Evolutionary conservation across 2,113 vertebrate genomes (phyloP).

Genomic region (Cyanocitta stelleri): DNA sequence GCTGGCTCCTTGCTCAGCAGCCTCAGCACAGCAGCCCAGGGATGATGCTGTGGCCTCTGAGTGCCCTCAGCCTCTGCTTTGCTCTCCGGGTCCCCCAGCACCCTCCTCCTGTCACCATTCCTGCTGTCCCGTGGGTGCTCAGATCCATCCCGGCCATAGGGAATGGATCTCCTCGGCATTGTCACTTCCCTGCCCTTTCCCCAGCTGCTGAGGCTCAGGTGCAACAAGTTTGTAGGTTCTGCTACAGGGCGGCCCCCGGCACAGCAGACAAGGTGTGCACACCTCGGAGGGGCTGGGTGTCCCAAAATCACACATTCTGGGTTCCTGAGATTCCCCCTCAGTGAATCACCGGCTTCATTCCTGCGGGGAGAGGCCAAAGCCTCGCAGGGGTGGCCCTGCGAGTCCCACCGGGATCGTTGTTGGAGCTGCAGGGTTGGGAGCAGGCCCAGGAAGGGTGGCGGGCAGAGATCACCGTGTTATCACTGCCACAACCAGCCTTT

Average conservation of each 20-base stretch:
- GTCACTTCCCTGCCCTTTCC: background rate
- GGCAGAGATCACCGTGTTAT: background rate
- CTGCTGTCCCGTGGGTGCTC: background rate
- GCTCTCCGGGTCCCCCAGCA: accelerated
- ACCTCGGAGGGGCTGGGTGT: background rate
- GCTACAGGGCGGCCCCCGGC: background rate
- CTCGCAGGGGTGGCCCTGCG: accelerated
- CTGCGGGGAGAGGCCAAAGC: background rate
- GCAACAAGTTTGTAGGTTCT: background rate
- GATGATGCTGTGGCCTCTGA: background rate
- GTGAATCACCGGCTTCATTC: background rate
- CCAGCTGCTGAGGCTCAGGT: background rate
- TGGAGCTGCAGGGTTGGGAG: background rate
- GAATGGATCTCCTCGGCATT: accelerated
- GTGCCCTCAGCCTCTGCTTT: background rate
- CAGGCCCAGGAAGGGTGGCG: background rate
- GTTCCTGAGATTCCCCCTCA: background rate
- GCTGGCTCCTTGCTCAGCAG: background rate
- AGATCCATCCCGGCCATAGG: background rate
- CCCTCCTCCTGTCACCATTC: background rate
- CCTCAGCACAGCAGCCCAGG: background rate
- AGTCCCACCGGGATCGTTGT: accelerated
- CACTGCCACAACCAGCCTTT: background rate
- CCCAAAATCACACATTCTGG: accelerated
- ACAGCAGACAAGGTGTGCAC: background rate